These are phyloP conservation scores for Eupeodes luniger DNA, from an alignment of 2,888 invertebrate species.

Conservation along the genomic window DNA sequence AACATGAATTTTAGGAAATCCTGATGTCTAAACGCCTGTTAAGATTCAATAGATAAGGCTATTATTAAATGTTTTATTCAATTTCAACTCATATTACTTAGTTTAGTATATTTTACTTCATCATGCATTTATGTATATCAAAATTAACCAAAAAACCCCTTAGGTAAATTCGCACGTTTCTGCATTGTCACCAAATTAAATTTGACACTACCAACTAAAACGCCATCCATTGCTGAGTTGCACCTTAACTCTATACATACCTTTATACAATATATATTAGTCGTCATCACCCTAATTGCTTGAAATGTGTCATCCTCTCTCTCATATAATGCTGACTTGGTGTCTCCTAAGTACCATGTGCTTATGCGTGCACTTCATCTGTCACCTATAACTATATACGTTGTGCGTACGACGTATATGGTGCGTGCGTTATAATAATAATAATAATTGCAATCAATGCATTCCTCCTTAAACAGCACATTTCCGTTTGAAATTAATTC, in stretches of 20 bases:
- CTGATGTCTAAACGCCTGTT: no score
- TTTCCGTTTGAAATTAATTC: conserved; percentile 71
- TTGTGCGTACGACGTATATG: conserved; percentile 2
- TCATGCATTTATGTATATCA: neutral
- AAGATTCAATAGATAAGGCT: no score
- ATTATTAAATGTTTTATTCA: no score
- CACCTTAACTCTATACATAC: neutral
- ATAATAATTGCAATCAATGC: conserved; percentile 62
- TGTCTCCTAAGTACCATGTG: conserved; percentile 43
- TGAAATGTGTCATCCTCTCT: conserved; percentile 62
- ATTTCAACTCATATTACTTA: no score
- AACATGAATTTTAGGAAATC: no score
- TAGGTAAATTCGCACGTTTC: conserved; percentile 21
- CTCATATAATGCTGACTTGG: conserved; percentile 35
- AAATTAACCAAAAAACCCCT: conserved; percentile 10
- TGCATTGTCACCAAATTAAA: conserved; percentile 63
- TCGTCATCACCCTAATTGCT: conserved; percentile 60
- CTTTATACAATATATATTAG: neutral
- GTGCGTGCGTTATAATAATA: conserved; percentile 27
- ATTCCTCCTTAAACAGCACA: conserved; percentile 63
- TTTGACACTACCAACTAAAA: conserved; percentile 38
- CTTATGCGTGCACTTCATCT: conserved; percentile 3
- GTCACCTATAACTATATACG: neutral
- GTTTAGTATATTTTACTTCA: no score
- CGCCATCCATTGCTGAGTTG: neutral